Conservation (phyloP, 2,797 vertebrate genomes). For the Acanthurus lineatus region DNA sequence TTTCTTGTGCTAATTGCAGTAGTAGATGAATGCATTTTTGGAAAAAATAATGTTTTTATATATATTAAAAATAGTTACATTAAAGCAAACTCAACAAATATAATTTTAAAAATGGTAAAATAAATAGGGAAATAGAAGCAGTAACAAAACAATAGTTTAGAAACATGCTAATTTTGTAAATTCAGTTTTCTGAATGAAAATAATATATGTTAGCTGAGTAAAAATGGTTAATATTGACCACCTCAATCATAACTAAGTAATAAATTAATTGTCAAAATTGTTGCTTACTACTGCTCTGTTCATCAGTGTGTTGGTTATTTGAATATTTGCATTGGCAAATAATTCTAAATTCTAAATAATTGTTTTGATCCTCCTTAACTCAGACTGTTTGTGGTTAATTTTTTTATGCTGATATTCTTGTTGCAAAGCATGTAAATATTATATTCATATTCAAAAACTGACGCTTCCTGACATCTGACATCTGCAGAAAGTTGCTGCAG, state of each 20-base stretch:
- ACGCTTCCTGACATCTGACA: too few species aligned
- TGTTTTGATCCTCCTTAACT: background rate
- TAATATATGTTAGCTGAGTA: background rate
- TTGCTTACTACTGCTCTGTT: background rate
- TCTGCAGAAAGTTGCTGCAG: too few species aligned
- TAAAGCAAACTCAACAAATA: background rate
- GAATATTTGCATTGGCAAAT: too few species aligned
- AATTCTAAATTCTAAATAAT: too few species aligned
- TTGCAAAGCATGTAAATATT: background rate
- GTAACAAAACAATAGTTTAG: background rate
- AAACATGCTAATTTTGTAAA: background rate
- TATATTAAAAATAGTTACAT: background rate
- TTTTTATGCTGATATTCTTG: background rate
- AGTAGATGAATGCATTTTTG: background rate
- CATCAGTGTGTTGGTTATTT: too few species aligned
- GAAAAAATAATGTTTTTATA: background rate
- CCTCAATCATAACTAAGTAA: background rate
- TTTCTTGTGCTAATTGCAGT: background rate
- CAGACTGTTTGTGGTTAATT: background rate
- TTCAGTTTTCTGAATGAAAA: background rate
- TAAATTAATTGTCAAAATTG: too few species aligned
- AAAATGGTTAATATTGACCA: background rate
- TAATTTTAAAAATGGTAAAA: background rate
- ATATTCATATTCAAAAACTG: background rate
- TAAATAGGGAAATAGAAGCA: too few species aligned